Conservation (phyloP, 2,113 vertebrate species). For the Anser brachyrhynchus region DNA sequence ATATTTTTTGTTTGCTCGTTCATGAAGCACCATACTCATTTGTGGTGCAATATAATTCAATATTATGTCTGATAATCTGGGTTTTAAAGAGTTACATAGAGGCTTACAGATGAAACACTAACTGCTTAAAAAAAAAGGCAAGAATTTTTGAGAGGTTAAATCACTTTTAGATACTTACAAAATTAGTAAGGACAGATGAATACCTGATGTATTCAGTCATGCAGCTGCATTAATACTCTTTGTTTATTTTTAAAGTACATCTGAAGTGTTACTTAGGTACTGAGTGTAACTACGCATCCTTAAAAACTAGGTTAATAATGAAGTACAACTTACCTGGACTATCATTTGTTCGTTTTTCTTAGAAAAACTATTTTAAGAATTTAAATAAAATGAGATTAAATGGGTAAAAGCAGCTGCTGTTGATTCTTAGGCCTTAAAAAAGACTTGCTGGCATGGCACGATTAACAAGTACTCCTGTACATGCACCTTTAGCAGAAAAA, state of each 20-base stretch:
- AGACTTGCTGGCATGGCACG: neutral
- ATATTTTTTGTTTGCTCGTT: neutral
- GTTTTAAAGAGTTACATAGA: neutral
- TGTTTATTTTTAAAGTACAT: constrained; percentile 64
- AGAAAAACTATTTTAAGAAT: neutral
- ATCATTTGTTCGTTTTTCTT: neutral
- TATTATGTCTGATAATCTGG: neutral
- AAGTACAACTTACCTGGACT: neutral
- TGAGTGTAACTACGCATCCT: neutral
- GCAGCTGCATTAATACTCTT: constrained; percentile 25
- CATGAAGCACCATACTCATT: neutral
- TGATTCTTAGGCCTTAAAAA: neutral
- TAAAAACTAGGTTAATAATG: constrained; percentile 5
- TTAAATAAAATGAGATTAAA: neutral
- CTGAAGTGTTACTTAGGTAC: constrained; percentile 47
- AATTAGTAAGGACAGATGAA: neutral
- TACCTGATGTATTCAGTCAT: neutral
- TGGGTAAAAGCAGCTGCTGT: neutral
- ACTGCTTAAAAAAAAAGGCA: neutral
- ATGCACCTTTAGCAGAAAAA: neutral
- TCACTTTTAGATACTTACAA: neutral
- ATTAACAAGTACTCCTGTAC: neutral
- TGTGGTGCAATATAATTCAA: neutral
- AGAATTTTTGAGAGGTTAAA: neutral
- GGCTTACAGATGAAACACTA: neutral